Base-by-base conservation (phyloP, 2,113 vertebrate genomes). In the Pterophyllum scalare region DNA sequence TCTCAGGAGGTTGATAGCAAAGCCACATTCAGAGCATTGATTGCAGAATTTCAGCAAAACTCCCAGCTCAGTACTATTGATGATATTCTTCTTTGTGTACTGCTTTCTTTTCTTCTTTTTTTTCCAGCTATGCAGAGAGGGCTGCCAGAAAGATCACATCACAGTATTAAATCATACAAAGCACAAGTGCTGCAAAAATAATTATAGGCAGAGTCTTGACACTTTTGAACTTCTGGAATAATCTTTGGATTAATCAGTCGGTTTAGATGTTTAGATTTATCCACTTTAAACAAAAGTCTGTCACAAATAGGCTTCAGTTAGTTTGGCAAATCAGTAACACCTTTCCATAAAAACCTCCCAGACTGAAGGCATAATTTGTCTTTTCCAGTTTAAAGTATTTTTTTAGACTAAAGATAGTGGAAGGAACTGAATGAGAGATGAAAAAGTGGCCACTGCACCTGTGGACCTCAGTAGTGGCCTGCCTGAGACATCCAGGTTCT, bases 11-110 rank as follows among this genome's bases (percentile, higher is more conserved):
- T 79, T 92, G 93, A 92, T 90, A 60, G 84, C 28, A 28, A 90
- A 80, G 83, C 83, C 79, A 86, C 83, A 93, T 91, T 84, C 83
- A 82, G 80, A 84, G 91, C 85, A 92, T 86, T 87, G 91, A 94
- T 94, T 84, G 79, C 81, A 88, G 78, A 79, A 83, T 49, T 89
- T 92, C 87, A 90, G 91, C 83, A 92, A 82, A 94, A 94, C 91
- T 94, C 82, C 82, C 88, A 82, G 83, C 87, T 88, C 90, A 88
- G 87, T 89, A 88, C 40, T 75, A 81, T 88, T 58, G 3, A 91
- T 90, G 84, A 91, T 87, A 92, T 88, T 90, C 87, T 61, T 22
- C 81, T 86, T 91, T 24, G 54, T 83, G 46, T 88, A 74, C 83
- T 58, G 75, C 56, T 87, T 85, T 78, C 75, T 59, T 58, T 46